phyloP scores from a whole-genome alignment of 2,888 invertebrate species.

The Trachelus tabidus region DNA sequence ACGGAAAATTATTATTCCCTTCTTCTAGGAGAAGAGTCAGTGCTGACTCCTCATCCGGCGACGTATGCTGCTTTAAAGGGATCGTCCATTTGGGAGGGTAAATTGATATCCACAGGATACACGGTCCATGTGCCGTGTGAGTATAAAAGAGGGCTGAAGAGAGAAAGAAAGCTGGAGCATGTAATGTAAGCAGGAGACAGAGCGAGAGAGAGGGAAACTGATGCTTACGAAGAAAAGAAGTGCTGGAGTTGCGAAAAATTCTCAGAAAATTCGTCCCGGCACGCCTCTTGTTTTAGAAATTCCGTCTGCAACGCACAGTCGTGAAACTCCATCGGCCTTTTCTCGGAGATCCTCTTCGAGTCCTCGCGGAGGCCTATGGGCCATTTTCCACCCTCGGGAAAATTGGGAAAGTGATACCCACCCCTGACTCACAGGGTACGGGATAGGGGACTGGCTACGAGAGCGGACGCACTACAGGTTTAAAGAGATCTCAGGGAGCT shows the following conservation, averaged over 20 bases:
- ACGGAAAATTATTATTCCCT: neutral
- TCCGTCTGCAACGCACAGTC: neutral
- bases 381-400: slow-evolving; percentile 12
- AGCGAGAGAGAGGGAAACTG: neutral
- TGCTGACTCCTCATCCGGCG: neutral
- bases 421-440: neutral
- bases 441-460: neutral
- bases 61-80: neutral
- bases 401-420: slow-evolving; percentile 21
- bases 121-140: neutral
- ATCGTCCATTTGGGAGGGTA: neutral
- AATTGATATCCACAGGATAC: slow-evolving; percentile 1
- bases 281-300: neutral
- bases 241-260: neutral
- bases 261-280: neutral
- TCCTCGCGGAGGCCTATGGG: neutral
- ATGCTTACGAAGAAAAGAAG: neutral
- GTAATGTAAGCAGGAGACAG: neutral
- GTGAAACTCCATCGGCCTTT: neutral
- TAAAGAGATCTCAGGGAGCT: neutral
- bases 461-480: neutral
- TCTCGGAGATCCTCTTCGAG: neutral
- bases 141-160: neutral
- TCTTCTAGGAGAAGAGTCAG: neutral
- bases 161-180: neutral